A percentile compares a stretch with the other conserved stretches of the same genome.
Conservation (phyloP, 2,113 vertebrate species). For the Ophiodon elongatus region DNA sequence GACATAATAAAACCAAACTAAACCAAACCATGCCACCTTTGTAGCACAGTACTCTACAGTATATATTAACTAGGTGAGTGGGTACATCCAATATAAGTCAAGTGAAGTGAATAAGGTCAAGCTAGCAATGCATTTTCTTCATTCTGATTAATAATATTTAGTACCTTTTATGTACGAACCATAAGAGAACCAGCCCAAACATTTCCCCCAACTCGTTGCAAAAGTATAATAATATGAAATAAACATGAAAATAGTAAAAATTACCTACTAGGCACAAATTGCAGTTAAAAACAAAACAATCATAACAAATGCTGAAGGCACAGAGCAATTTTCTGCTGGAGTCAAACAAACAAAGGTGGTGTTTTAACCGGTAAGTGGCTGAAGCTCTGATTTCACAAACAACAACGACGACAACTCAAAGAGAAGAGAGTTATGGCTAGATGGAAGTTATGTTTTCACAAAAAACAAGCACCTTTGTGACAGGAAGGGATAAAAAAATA, state of each 20-base stretch:
- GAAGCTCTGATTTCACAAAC: constrained; percentile 51
- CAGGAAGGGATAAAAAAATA: constrained; percentile 27
- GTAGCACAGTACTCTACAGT: not conserved
- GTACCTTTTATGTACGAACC: not conserved
- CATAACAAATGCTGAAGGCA: constrained; percentile 50
- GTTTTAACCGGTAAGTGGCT: constrained; percentile 62
- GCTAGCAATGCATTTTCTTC: not conserved
- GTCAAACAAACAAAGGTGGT: constrained; percentile 62
- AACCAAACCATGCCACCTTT: not conserved
- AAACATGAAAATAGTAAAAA: constrained; percentile 42
- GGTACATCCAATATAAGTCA: not conserved
- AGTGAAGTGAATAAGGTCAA: not conserved
- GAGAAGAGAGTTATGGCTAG: constrained; percentile 17
- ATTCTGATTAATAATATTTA: not conserved
- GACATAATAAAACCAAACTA: not conserved
- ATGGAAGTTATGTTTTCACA: constrained; percentile 25
- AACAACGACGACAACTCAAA: constrained; percentile 47
- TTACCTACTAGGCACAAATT: constrained; percentile 54
- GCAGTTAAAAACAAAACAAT: constrained; percentile 61
- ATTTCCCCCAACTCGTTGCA: not conserved
- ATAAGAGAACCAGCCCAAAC: too few relatives aligned
- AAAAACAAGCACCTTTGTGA: constrained; percentile 25
- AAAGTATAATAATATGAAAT: constrained; percentile 4
- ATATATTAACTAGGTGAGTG: not conserved
- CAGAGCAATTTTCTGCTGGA: constrained; percentile 58